Percentiles rank a stretch among this genome's conserved stretches.
phyloP scores from a whole-genome alignment of 2,888 invertebrate genomes.

The Esperia sulphurella region DNA sequence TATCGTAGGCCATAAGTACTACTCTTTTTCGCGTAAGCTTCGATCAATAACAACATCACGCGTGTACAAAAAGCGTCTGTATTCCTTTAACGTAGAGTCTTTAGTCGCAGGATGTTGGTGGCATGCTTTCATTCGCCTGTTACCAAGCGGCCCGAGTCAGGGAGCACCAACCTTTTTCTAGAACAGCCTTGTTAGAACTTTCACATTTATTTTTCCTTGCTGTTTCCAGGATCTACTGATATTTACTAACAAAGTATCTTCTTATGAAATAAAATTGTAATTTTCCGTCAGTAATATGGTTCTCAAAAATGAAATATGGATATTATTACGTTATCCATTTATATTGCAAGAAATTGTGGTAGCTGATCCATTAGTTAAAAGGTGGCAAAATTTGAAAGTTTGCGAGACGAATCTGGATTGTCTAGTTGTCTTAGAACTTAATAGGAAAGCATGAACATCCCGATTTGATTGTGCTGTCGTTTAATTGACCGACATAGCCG shows the following conservation, averaged over 20 bases:
- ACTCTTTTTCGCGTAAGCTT: conserved; percentile 71
- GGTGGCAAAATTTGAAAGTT: too few species aligned
- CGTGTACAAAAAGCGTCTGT: conserved; percentile 21
- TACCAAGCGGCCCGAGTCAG: conserved; percentile 61
- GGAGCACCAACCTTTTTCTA: conserved; percentile 69
- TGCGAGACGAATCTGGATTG: too few species aligned
- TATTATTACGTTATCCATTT: too few species aligned
- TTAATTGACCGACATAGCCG: too few species aligned
- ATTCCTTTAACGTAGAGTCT: rapidly evolving
- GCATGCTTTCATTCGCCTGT: conserved; percentile 64
- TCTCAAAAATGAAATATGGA: too few species aligned
- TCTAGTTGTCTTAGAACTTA: too few species aligned
- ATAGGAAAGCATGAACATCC: too few species aligned
- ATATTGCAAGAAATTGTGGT: too few species aligned
- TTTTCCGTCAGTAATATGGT: too few species aligned
- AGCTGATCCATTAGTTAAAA: too few species aligned
- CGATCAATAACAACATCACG: conserved; percentile 61
- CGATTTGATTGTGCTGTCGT: too few species aligned
- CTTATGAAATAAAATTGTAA: not conserved
- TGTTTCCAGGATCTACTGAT: conserved; percentile 21
- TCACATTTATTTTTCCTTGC: conserved; percentile 44
- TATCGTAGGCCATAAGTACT: conserved; percentile 65
- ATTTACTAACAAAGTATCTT: not conserved
- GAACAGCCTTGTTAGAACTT: conserved; percentile 56
- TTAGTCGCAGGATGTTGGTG: conserved; percentile 13